Percentiles rank a stretch among this genome's conserved stretches.
These are phyloP conservation scores for Coreius guichenoti DNA, from an alignment of 2,797 vertebrate species.

Conservation along the genomic window DNA sequence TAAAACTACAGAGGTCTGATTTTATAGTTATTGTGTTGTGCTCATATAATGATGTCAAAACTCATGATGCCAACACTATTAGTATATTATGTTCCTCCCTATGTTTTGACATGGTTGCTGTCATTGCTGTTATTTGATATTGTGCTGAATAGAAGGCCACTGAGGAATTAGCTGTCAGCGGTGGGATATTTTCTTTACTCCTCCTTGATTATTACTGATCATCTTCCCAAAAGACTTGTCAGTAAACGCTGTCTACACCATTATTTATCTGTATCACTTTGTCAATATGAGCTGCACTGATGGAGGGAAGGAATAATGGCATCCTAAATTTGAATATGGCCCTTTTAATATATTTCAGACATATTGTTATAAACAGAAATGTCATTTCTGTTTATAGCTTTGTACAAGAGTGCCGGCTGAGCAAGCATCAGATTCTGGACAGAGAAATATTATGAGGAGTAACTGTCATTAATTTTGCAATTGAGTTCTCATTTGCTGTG, in stretches of 20 bases:
- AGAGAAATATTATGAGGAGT: not conserved
- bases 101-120: not conserved
- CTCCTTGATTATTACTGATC: slow-evolving; percentile 91
- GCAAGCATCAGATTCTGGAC: not conserved
- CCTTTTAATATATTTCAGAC: slow-evolving; percentile 76
- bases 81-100: not conserved
- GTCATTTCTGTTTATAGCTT: not conserved
- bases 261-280: slow-evolving; percentile 82
- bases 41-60: not conserved
- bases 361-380: not conserved
- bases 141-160: slow-evolving; percentile 43
- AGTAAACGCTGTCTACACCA: slow-evolving; percentile 79
- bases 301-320: slow-evolving; percentile 74
- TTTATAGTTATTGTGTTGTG: not conserved
- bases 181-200: slow-evolving; percentile 80
- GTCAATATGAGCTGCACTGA: slow-evolving; percentile 83
- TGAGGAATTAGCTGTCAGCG: slow-evolving; percentile 61
- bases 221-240: slow-evolving; percentile 84
- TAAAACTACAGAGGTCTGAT: not conserved
- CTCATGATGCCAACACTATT: not conserved
- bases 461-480: not conserved
- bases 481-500: not conserved
- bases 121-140: not conserved
- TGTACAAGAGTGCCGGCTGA: not conserved
- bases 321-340: slow-evolving; percentile 66